Evolutionary conservation across 2,888 invertebrate genomes (phyloP).

Genomic region (Athalia circularis): DNA sequence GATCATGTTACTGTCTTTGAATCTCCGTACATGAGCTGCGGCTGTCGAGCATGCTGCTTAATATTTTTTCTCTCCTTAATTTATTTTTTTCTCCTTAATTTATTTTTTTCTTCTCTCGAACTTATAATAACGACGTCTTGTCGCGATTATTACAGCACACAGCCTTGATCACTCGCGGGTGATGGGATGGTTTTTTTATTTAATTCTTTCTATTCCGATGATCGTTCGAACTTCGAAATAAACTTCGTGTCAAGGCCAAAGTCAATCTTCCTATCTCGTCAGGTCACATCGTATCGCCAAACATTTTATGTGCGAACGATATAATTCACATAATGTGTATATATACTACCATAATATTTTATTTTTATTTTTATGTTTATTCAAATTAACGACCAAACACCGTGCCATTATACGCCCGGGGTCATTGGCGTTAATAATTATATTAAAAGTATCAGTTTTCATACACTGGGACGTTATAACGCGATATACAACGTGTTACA

Average conservation of each 20-base stretch:
- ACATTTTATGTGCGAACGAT: not conserved
- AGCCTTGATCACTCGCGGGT: not conserved
- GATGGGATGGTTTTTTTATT: not conserved
- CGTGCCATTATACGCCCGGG: not conserved
- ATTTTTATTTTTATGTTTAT: not conserved
- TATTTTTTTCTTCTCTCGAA: not conserved
- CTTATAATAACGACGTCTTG: slow-evolving; percentile 11
- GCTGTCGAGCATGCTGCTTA: too few relatives aligned
- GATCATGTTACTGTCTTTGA: slow-evolving; percentile 3
- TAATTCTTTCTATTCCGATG: not conserved
- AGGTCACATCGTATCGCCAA: not conserved
- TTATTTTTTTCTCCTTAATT: too few relatives aligned
- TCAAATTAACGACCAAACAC: not conserved
- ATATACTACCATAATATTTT: not conserved
- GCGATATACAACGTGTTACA: too few relatives aligned
- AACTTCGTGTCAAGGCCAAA: slow-evolving; percentile 24
- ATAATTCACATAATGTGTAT: not conserved
- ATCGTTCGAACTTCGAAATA: slow-evolving; percentile 13
- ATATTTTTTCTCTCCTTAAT: too few relatives aligned
- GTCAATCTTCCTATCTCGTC: slow-evolving; percentile 13
- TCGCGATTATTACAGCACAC: not conserved
- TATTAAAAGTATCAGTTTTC: slow-evolving; percentile 6
- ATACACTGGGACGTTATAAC: too few relatives aligned
- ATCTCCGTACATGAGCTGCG: too few relatives aligned
- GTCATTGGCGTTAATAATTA: slow-evolving; percentile 12